Evolutionary conservation across 2,888 invertebrate genomes (phyloP).

Genomic region (Orchestes rusci): DNA sequence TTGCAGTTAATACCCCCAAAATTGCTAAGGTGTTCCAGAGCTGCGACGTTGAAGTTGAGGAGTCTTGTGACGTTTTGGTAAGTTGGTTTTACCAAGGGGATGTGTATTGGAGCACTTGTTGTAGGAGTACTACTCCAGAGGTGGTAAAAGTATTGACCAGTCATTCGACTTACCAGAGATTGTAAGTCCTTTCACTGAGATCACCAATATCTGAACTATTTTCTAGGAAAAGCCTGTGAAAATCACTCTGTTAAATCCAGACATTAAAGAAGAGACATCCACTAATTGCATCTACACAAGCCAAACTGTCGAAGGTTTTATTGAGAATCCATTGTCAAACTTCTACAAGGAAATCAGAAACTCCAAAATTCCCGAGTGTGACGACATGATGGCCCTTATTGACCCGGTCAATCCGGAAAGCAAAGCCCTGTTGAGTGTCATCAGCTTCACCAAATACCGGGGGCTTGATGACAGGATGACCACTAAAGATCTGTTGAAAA

Average conservation of each 20-base stretch:
- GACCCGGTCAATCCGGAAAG: constrained; percentile 32
- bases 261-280: constrained; percentile 21
- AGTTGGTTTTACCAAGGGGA: too few relatives aligned
- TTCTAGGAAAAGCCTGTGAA: too few relatives aligned
- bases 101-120: too few relatives aligned
- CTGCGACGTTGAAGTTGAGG: too few relatives aligned
- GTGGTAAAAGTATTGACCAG: too few relatives aligned
- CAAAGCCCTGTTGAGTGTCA: constrained; percentile 31
- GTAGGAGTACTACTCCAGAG: too few relatives aligned
- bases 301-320: constrained; percentile 19
- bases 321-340: constrained; percentile 13
- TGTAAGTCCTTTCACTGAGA: too few relatives aligned
- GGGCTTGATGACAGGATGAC: constrained; percentile 23
- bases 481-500: constrained; percentile 16
- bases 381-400: constrained; percentile 30
- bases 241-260: too few relatives aligned
- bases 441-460: constrained; percentile 30
- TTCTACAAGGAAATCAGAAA: constrained; percentile 16
- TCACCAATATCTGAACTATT: too few relatives aligned
- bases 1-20: background rate
- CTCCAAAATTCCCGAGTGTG: constrained; percentile 27
- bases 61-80: too few relatives aligned
- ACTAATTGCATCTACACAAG: constrained; percentile 11
- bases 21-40: too few relatives aligned
- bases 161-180: too few relatives aligned